phyloP scores from a whole-genome alignment of 2,113 vertebrate genomes.

The Seriola aureovittata region DNA sequence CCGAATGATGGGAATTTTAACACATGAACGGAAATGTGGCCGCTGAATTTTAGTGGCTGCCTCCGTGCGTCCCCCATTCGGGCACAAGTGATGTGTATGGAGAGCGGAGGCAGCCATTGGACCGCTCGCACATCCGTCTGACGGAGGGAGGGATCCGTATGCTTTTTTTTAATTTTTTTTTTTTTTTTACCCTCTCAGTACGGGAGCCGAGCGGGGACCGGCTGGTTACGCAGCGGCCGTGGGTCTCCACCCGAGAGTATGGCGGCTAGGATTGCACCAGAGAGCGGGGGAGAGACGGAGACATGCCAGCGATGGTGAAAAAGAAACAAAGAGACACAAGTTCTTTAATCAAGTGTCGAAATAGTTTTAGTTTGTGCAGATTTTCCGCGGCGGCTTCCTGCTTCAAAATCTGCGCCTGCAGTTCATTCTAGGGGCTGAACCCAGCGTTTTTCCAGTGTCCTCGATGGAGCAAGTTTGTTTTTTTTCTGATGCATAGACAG shows the following conservation, averaged over 20 bases:
- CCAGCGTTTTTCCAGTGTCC: constrained; percentile 68
- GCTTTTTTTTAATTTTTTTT: neutral
- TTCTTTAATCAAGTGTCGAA: constrained; percentile 20
- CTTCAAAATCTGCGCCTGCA: constrained; percentile 15
- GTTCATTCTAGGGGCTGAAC: constrained; percentile 21
- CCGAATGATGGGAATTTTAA: constrained; percentile 78
- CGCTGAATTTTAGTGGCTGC: constrained; percentile 61
- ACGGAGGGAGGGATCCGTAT: constrained; percentile 23
- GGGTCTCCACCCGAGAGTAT: constrained; percentile 87
- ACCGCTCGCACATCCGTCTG: constrained; percentile 62
- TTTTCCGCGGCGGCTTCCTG: constrained; percentile 7
- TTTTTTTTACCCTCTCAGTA: constrained; percentile 55
- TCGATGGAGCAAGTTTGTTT: constrained; percentile 80
- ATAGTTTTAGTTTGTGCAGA: neutral
- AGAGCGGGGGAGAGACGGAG: constrained; percentile 66
- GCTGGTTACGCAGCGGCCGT: constrained; percentile 78
- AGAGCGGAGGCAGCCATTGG: constrained; percentile 70
- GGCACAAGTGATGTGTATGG: constrained; percentile 44
- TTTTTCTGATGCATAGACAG: constrained; percentile 66
- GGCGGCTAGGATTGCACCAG: constrained; percentile 77
- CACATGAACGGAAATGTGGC: constrained; percentile 78
- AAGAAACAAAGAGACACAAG: constrained; percentile 63
- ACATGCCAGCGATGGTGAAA: constrained; percentile 68
- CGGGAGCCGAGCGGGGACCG: constrained; percentile 83
- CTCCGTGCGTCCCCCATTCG: constrained; percentile 51